A percentile compares a stretch with the other conserved stretches of the same genome.
Conservation (phyloP, 2,113 vertebrate species). For the Epinephelus lanceolatus region DNA sequence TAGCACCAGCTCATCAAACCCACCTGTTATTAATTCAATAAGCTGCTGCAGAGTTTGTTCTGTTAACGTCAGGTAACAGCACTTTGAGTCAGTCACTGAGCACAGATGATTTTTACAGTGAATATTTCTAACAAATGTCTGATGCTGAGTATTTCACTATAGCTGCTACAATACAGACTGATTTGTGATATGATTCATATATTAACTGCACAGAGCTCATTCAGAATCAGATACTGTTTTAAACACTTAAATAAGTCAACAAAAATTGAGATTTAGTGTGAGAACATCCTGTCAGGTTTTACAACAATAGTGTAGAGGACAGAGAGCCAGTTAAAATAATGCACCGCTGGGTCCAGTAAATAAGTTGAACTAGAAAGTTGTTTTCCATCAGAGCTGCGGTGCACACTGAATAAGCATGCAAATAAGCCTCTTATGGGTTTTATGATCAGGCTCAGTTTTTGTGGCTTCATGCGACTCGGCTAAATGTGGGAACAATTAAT, state of each 20-base stretch:
- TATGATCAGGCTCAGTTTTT: constrained; percentile 69
- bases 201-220: background rate
- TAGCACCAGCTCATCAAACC: background rate
- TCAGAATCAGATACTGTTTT: background rate
- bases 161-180: background rate
- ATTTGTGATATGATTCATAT: background rate
- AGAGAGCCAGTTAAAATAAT: constrained; percentile 14
- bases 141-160: background rate
- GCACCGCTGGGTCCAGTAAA: constrained; percentile 16
- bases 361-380: constrained; percentile 53
- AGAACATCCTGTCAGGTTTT: background rate
- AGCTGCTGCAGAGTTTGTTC: background rate
- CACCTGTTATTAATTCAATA: no score
- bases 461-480: constrained; percentile 69
- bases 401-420: constrained; percentile 57
- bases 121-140: background rate
- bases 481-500: constrained; percentile 89
- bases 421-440: constrained; percentile 65
- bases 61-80: background rate
- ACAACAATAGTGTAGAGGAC: background rate
- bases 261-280: no score
- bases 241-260: background rate
- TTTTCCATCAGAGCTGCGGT: constrained; percentile 62
- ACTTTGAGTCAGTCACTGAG: background rate
- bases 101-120: background rate